These are phyloP conservation scores for Oryzias javanicus DNA, from an alignment of 2,113 vertebrate genomes.

Conservation along the genomic window DNA sequence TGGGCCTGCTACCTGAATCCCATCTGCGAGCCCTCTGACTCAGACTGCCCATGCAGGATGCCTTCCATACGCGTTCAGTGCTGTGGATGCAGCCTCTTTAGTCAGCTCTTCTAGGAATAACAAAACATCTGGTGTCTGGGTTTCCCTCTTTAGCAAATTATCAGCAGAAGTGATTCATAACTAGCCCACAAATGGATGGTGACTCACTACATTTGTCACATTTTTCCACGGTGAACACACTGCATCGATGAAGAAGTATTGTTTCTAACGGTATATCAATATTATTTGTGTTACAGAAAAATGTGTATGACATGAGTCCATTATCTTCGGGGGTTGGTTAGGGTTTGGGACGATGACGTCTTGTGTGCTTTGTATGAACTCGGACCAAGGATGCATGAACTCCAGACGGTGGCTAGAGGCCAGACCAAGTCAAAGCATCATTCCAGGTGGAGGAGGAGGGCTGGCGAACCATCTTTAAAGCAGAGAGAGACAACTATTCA, in stretches of 20 bases:
- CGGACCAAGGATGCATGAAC: too few relatives aligned
- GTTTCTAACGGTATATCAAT: background rate
- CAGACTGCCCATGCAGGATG: conserved; percentile 60
- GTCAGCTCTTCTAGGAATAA: conserved; percentile 5
- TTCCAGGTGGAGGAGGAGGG: too few relatives aligned
- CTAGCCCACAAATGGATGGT: background rate
- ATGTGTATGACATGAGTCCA: too few relatives aligned
- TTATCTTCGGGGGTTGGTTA: too few relatives aligned
- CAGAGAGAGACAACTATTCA: too few relatives aligned
- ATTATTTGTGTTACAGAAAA: too few relatives aligned
- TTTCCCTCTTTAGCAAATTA: conserved; percentile 1
- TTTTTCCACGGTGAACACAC: conserved; percentile 1
- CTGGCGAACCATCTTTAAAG: too few relatives aligned
- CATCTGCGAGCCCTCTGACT: conserved; percentile 54
- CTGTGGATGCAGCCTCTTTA: conserved; percentile 25
- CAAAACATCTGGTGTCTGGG: background rate
- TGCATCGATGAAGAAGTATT: background rate
- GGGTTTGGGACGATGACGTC: too few relatives aligned
- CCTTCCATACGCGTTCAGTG: conserved; percentile 53
- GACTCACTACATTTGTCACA: background rate
- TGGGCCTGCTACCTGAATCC: conserved; percentile 48
- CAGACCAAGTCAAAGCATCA: too few relatives aligned
- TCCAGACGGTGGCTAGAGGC: too few relatives aligned
- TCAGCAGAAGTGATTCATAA: conserved; percentile 10
- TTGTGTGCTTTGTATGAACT: too few relatives aligned